Conservation (phyloP, 2,888 invertebrate genomes). For the Agonopterix heracliana region DNA sequence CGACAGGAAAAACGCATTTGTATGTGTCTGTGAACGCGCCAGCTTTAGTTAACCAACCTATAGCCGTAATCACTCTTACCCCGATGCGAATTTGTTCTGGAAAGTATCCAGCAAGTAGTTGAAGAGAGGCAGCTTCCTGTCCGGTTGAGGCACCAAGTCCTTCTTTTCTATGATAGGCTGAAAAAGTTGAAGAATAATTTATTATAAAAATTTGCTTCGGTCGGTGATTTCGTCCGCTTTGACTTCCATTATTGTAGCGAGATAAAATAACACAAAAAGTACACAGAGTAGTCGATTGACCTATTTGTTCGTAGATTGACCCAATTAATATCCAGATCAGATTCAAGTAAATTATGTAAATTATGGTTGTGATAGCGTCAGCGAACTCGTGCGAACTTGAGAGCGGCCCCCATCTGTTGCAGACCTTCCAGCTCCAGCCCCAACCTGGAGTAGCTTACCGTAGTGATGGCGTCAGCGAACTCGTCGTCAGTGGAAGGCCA, state of each 20-base stretch:
- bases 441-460: conserved; percentile 37
- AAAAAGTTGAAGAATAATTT: conserved; percentile 16
- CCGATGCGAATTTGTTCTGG: conserved; percentile 44
- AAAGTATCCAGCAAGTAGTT: conserved; percentile 53
- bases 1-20: no score
- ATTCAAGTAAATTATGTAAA: no score
- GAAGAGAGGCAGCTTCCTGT: conserved; percentile 48
- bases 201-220: not conserved
- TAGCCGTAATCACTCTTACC: no score
- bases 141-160: conserved; percentile 46
- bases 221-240: no score
- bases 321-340: no score
- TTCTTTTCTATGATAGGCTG: conserved; percentile 71
- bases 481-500: conserved; percentile 71
- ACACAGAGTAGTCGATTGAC: no score
- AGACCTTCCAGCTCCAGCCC: conserved; percentile 39
- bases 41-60: no score
- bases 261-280: no score
- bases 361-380: conserved; percentile 76
- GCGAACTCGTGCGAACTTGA: conserved; percentile 69
- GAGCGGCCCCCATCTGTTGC: conserved; percentile 43
- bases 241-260: no score
- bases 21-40: no score
- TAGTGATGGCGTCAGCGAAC: conserved; percentile 74
- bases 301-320: no score